These are phyloP conservation scores for Hylaea fasciaria DNA, from an alignment of 2,888 invertebrate species.

Conservation along the genomic window DNA sequence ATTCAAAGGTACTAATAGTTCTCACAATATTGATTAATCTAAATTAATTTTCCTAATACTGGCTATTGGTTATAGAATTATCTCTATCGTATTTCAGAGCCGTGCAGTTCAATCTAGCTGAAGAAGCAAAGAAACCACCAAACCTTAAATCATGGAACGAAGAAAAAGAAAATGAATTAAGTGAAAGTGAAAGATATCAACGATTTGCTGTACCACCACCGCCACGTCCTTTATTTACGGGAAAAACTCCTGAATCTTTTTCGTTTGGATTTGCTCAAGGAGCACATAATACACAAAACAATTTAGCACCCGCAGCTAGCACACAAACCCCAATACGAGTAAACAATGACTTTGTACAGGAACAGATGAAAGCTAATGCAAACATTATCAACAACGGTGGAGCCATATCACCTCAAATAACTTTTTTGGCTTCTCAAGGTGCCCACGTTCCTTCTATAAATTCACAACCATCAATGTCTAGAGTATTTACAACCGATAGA, in stretches of 20 bases:
- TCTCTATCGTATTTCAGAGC: slow-evolving; percentile 58
- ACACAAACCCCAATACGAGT: slow-evolving; percentile 65
- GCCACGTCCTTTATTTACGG: slow-evolving; percentile 72
- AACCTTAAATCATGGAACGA: slow-evolving; percentile 69
- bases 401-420: slow-evolving; percentile 76
- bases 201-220: slow-evolving; percentile 50
- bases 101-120: slow-evolving; percentile 78
- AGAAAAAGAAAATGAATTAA: slow-evolving; percentile 62
- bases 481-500: slow-evolving; percentile 69
- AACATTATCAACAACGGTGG: slow-evolving; percentile 62
- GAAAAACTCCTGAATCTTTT: slow-evolving; percentile 79
- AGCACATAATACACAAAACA: slow-evolving; percentile 59
- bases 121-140: slow-evolving; percentile 76
- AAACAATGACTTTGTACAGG: slow-evolving; percentile 59
- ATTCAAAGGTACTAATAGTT: slow-evolving; percentile 82
- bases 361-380: slow-evolving; percentile 64
- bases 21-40: not conserved
- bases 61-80: not conserved
- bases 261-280: slow-evolving; percentile 69
- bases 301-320: slow-evolving; percentile 64
- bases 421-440: slow-evolving; percentile 79
- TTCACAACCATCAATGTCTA: slow-evolving; percentile 61
- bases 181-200: slow-evolving; percentile 57
- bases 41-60: too few relatives aligned
- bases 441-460: slow-evolving; percentile 70